Percentiles rank a stretch among this genome's conserved stretches.
Conservation (phyloP, 2,113 vertebrate species). For the Dasyurus viverrinus region DNA sequence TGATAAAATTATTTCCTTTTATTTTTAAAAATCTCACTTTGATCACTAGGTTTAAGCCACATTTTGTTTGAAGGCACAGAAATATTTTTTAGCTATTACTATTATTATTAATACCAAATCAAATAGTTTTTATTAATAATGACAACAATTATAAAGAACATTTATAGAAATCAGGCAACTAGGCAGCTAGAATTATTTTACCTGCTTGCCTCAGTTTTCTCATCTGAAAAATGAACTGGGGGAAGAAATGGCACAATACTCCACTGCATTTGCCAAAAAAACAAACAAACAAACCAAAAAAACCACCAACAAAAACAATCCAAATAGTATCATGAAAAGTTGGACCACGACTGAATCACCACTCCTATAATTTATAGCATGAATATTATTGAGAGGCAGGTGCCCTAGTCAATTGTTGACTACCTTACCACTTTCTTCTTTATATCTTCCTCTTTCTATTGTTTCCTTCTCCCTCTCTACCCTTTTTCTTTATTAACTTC, state of each 20-base stretch:
- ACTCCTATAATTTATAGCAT: neutral
- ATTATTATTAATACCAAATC: neutral
- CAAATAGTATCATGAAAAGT: neutral
- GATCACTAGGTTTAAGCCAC: neutral
- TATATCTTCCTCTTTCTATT: neutral
- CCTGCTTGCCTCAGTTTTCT: neutral
- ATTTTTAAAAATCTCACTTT: neutral
- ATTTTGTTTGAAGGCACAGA: neutral
- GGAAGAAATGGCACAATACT: neutral
- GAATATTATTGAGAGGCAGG: neutral
- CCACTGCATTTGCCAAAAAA: neutral
- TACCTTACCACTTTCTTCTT: too few species aligned
- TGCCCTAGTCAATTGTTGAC: neutral
- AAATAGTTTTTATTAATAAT: neutral
- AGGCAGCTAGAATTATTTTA: neutral
- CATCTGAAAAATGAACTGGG: neutral
- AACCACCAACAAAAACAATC: too few species aligned
- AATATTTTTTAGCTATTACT: neutral
- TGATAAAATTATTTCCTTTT: neutral
- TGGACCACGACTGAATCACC: neutral
- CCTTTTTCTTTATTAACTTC: neutral
- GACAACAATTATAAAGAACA: neutral
- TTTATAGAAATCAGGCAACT: neutral
- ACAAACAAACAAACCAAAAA: neutral
- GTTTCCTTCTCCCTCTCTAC: neutral